Evolutionary conservation across 2,797 vertebrate genomes (phyloP).

Genomic region (Galago senegalensis): DNA sequence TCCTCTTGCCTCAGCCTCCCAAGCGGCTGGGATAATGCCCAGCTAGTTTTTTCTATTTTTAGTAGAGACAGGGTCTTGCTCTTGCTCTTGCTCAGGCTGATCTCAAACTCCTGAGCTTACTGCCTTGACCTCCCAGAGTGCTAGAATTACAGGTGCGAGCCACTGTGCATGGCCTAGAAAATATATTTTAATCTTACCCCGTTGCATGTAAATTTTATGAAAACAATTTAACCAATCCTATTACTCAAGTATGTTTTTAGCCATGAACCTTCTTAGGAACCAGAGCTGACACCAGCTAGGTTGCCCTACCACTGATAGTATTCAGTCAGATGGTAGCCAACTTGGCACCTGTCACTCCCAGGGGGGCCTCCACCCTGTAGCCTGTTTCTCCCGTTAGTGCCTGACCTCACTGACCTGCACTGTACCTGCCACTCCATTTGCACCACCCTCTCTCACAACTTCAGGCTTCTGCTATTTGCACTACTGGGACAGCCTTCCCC

Average conservation of each 20-base stretch:
- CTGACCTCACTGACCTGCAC: neutral
- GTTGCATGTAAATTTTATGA: neutral
- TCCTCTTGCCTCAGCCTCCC: too few species aligned
- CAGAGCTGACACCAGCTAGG: neutral
- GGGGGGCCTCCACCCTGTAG: neutral
- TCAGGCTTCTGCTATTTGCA: neutral
- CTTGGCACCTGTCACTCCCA: neutral
- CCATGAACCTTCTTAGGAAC: constrained; percentile 8
- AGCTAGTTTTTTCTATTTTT: too few species aligned
- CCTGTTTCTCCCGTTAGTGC: neutral
- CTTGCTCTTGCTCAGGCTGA: too few species aligned
- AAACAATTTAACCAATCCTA: neutral
- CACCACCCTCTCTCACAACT: neutral
- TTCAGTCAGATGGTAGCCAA: neutral
- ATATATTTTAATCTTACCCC: neutral
- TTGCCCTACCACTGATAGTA: neutral
- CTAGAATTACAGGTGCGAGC: too few species aligned
- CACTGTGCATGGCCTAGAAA: neutral
- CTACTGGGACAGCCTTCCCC: neutral
- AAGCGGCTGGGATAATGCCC: too few species aligned
- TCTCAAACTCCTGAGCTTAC: too few species aligned
- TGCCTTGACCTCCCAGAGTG: too few species aligned
- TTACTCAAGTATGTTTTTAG: neutral
- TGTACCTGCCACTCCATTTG: neutral
- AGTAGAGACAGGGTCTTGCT: too few species aligned